A percentile compares a stretch with the other conserved stretches of the same genome.
Evolutionary conservation across 2,113 vertebrate species (phyloP).

Genomic region (Hippopotamus amphibius): DNA sequence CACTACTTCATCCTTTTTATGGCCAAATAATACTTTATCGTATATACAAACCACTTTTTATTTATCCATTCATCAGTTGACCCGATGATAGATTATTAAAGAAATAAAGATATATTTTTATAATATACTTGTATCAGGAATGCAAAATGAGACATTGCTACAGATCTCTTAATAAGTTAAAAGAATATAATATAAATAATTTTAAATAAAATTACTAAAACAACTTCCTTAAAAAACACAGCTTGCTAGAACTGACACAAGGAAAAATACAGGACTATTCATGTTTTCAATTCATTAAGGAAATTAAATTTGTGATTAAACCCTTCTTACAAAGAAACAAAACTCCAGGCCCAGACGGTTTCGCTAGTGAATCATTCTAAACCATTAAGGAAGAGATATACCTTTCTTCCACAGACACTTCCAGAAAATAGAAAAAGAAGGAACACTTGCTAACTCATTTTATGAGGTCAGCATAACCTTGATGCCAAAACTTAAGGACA

Average conservation of each 20-base stretch:
- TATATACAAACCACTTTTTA: background rate
- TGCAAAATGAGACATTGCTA: constrained; percentile 2
- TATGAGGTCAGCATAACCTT: constrained; percentile 31
- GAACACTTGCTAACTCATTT: constrained; percentile 9
- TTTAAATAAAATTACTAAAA: constrained; percentile 51
- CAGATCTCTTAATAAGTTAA: constrained; percentile 14
- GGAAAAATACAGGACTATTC: background rate
- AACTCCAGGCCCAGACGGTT: background rate
- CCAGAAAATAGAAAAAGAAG: background rate
- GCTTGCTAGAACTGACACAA: constrained; percentile 8
- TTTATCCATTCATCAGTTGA: constrained; percentile 7
- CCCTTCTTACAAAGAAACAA: background rate
- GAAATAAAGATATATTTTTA: background rate
- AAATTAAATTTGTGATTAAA: constrained; percentile 56
- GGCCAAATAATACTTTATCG: constrained; percentile 14
- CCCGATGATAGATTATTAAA: constrained; percentile 28
- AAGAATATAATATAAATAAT: constrained; percentile 34
- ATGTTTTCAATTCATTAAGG: constrained; percentile 8
- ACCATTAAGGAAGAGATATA: constrained; percentile 40
- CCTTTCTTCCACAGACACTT: constrained; percentile 22
- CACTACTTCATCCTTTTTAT: constrained; percentile 16
- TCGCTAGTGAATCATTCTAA: constrained; percentile 23
- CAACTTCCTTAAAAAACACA: background rate
- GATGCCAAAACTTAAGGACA: constrained; percentile 26
- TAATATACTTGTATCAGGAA: background rate